Conservation (phyloP, 1,140 invertebrate genomes). For the Drosophila tsacasi region DNA sequence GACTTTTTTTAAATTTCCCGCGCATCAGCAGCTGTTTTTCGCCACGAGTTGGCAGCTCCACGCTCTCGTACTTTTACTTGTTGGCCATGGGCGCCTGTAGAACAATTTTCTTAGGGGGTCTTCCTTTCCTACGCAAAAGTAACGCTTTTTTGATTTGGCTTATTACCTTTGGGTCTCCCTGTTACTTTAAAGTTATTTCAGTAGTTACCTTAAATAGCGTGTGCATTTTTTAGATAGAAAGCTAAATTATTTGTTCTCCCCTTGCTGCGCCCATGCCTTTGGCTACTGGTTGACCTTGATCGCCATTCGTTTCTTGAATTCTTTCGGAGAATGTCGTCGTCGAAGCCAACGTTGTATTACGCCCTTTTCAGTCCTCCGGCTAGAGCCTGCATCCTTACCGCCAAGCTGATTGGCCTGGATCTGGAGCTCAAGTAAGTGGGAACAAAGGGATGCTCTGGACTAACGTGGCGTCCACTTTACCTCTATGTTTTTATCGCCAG, state of each 20-base stretch:
- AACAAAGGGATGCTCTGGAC: too few relatives aligned
- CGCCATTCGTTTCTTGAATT: conserved; percentile 27
- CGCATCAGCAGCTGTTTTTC: conserved; percentile 1
- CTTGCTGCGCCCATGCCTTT: not conserved
- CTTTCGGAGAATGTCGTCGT: conserved; percentile 53
- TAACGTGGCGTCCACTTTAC: not conserved
- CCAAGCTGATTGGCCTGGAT: conserved; percentile 86
- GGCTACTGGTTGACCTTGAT: conserved; percentile 25
- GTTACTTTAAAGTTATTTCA: too few relatives aligned
- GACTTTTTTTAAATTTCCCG: conserved; percentile 23
- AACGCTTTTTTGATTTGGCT: not conserved
- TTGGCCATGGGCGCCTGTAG: not conserved
- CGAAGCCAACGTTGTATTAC: conserved; percentile 85
- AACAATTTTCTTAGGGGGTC: not conserved
- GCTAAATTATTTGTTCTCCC: not conserved
- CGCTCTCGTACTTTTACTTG: conserved; percentile 6
- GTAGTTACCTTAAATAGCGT: not conserved
- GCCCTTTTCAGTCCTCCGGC: conserved; percentile 86
- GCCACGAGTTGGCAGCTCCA: conserved; percentile 20
- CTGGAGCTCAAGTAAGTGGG: conserved; percentile 82
- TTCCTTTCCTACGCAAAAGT: not conserved
- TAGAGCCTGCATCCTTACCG: conserved; percentile 85
- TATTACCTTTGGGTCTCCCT: not conserved
- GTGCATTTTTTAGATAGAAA: not conserved
- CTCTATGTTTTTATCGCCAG: conserved; percentile 18